Evolutionary conservation across 1,140 invertebrate genomes (phyloP), one percentile per base, ranked within the genome.

Genomic region (Oedothorax gibbosus): DNA sequence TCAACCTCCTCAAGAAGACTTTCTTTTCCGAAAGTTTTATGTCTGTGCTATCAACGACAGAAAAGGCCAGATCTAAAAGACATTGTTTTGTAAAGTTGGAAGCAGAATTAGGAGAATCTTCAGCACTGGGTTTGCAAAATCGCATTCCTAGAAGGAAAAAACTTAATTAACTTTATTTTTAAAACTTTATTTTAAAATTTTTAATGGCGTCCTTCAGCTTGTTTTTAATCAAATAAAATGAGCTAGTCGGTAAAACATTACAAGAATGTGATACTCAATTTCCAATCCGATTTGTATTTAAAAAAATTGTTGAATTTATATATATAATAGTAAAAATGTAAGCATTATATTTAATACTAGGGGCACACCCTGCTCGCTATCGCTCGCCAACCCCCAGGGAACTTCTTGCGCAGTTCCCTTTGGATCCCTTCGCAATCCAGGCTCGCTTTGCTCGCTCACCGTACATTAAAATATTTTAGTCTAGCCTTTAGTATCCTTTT

Each of bases 1-100:
- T 84, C 11, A 84, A 15, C 35, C 68, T 84, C 51, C 75, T 84
- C 8, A 84, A 11, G 60, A 60, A 84, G 18, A 49, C 20, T 54
- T 84, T 84, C 18, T 84, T 84, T 0, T 84, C 81, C 11, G 81
- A 56, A 54, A 84, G 72, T 84, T 84, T 84, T 11, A 84, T 75
- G 9, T 84, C 12, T 12, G 81, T 84, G 51, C 81, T 84, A 57
- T 84, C 81, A 21, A 64, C 71, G 20, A 84, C 62, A 56, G 18
- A 64, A 51, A 60, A 18, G 18, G 81, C 81, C 20, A 84, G 60
- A 57, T 76, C 64, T 49, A 56, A 7, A 8, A 84, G 57, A 57
- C 81, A 65, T 50, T 66, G 20, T 15, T 75, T 18, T 12, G 81
- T 84, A 15, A 66, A 84, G 35, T 49, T 50, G 0, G n/a, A 35